Evolutionary conservation across 2,113 vertebrate genomes (phyloP), one percentile per base, ranked within the genome.

Genomic region (Dicaeum eximium): DNA sequence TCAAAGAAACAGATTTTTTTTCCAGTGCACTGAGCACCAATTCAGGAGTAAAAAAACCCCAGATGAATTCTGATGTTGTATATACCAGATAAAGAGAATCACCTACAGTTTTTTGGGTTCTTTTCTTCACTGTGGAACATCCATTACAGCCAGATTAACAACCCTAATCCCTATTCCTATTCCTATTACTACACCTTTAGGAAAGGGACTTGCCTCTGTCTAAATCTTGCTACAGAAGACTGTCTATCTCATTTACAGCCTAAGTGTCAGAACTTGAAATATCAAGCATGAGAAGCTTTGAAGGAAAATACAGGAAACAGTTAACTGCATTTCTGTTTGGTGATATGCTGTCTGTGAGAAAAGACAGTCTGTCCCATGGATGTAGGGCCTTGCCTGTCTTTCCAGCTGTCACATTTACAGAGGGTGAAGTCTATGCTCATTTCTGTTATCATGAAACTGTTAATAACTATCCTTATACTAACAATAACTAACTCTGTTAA

Each of bases 71-170:
- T 60, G 22, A 93, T 30, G 17, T 65, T 92, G 66, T 82, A 95
- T 96, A 65, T 90, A 91, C 50, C 35, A 78, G 33, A 42, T 96
- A 88, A 96, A 97, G 45, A 80, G 69, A 97, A 93, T 14, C n/a
- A 57, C 48, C 37, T 80, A 81, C 79, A 83, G 60, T 62, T 60
- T 40, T 5, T 12, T 1, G 4, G 8, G 2, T 2, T 50, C 53
- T 74, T n/a, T 11, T 10, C 18, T 70, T 90, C n/a, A 11, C 19
- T 82, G 56, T 67, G 70, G 33, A 95, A 85, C n/a, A 28, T 69
- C 42, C 64, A 80, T 95, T 97, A 89, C 54, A 82, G 72, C 21
- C 82, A 95, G 88, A 96, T 94, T 96, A 97, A 94, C 82, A 95
- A 42, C 54, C 16, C 30, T 84, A 33, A n/a, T 85, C 67, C 31